Percentiles rank a stretch among this genome's conserved stretches.
phyloP scores from a whole-genome alignment of 2,113 vertebrate genomes.

The Protobothrops flavoviridis region DNA sequence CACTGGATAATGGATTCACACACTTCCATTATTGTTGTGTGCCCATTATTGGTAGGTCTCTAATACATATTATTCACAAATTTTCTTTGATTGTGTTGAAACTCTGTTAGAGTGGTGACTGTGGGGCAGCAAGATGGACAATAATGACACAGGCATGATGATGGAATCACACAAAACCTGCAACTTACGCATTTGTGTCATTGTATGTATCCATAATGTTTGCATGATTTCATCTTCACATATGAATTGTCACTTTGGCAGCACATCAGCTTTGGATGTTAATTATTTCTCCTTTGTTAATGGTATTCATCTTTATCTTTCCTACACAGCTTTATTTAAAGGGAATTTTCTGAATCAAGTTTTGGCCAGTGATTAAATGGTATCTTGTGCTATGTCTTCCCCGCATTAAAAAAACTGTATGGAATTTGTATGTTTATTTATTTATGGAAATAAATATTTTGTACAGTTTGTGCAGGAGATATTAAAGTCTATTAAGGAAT shows the following conservation, averaged over 20 bases:
- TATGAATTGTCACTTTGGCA: not conserved
- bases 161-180: not conserved
- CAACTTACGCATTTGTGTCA: not conserved
- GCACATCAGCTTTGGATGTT: not conserved
- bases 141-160: not conserved
- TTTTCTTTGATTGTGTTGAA: not conserved
- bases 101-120: not conserved
- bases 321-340: fast-evolving
- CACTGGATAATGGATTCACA: not conserved
- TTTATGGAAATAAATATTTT: slow-evolving; percentile 73
- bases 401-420: slow-evolving; percentile 7
- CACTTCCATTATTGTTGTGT: not conserved
- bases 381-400: not conserved
- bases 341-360: not conserved
- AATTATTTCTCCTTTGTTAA: not conserved
- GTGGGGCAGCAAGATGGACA: not conserved
- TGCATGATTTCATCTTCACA: not conserved
- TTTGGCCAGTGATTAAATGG: not conserved
- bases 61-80: not conserved
- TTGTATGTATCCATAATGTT: not conserved
- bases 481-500: slow-evolving; percentile 66
- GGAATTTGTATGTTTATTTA: slow-evolving; percentile 67
- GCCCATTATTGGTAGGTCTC: not conserved
- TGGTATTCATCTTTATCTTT: not conserved
- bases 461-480: slow-evolving; percentile 60